A percentile compares a stretch with the other conserved stretches of the same genome.
Evolutionary conservation across 2,888 invertebrate genomes (phyloP).

Genomic region (Acanthosepion lycidas): DNA sequence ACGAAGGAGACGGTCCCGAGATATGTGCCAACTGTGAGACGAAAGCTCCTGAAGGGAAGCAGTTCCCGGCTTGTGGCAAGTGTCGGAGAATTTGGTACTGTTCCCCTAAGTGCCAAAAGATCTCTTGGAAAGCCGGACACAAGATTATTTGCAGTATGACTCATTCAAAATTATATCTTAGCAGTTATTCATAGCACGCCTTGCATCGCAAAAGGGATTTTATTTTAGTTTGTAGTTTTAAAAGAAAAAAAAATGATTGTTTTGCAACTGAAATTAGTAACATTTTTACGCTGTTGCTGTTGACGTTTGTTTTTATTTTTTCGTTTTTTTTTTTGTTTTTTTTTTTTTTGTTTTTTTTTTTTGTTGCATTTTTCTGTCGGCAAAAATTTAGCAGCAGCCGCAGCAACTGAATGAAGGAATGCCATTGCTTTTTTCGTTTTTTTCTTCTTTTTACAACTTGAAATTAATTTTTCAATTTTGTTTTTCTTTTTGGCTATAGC

Average conservation of each 20-base stretch:
- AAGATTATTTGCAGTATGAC: slow-evolving; percentile 62
- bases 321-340: neutral
- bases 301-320: neutral
- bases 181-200: slow-evolving; percentile 34
- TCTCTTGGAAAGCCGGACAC: slow-evolving; percentile 66
- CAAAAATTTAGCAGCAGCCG: neutral
- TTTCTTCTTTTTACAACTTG: neutral
- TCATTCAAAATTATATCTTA: slow-evolving; percentile 54
- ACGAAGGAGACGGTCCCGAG: slow-evolving; percentile 62
- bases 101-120: slow-evolving; percentile 62
- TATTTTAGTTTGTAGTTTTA: neutral
- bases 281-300: neutral
- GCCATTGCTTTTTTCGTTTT: neutral
- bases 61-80: slow-evolving; percentile 59
- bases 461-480: neutral
- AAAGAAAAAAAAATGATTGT: neutral
- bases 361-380: neutral
- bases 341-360: slow-evolving; percentile 12
- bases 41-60: slow-evolving; percentile 52
- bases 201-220: neutral
- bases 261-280: neutral
- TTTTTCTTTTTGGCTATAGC: neutral
- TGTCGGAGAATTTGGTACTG: slow-evolving; percentile 67
- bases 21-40: slow-evolving; percentile 60
- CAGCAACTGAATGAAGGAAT: neutral